A percentile compares a stretch with the other conserved stretches of the same genome.
Evolutionary conservation across 2,888 invertebrate genomes (phyloP).

Genomic region (Pristionchus maxplancki): DNA sequence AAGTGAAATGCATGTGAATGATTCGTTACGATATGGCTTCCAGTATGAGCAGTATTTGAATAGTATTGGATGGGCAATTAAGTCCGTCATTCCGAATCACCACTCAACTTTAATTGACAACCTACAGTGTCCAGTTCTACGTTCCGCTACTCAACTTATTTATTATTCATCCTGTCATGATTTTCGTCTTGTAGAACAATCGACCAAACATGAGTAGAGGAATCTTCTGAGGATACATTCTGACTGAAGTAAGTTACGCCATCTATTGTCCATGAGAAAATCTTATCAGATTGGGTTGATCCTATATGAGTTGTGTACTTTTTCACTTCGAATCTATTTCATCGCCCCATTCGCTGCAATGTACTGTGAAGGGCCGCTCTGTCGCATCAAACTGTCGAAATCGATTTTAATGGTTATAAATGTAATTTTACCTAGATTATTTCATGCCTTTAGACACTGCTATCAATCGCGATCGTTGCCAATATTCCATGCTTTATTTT

Average conservation of each 20-base stretch:
- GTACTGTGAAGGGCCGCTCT: not conserved
- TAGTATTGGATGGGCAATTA: not conserved
- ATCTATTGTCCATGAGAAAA: not conserved
- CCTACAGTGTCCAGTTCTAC: not conserved
- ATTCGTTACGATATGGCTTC: not conserved
- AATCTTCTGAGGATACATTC: not conserved
- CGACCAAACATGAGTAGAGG: not conserved
- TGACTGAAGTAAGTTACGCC: not conserved
- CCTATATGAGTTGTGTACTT: not conserved
- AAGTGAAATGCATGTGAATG: not conserved
- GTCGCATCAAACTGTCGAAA: not conserved
- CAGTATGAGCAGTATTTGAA: not conserved
- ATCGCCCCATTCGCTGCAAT: not conserved
- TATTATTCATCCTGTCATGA: not conserved
- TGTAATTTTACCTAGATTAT: not conserved
- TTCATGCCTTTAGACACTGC: not conserved
- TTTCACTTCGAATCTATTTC: not conserved
- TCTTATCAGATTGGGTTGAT: not conserved
- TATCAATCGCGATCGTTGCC: not conserved
- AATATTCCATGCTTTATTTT: not conserved
- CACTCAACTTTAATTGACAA: not conserved
- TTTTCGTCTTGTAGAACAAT: not conserved
- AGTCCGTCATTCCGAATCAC: not conserved
- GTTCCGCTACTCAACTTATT: not conserved
- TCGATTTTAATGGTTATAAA: not conserved